Evolutionary conservation across 1,140 invertebrate genomes (phyloP).

Genomic region (Drosophila asahinai): DNA sequence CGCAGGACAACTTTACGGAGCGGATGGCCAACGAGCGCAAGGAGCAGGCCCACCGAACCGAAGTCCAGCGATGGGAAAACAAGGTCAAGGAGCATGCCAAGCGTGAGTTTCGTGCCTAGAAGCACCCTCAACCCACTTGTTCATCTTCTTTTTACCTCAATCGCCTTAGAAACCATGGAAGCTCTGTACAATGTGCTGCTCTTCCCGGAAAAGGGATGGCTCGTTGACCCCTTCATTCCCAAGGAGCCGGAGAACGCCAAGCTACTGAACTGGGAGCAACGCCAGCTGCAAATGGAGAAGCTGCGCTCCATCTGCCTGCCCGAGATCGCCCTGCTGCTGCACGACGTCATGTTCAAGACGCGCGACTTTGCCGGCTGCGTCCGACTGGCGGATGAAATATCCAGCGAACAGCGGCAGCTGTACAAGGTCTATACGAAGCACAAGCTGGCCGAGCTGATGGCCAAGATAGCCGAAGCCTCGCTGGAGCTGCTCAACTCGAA

Average conservation of each 20-base stretch:
- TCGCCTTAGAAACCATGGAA: conserved; percentile 89
- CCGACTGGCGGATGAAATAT: conserved; percentile 92
- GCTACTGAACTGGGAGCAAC: conserved; percentile 70
- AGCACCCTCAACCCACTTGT: too few relatives aligned
- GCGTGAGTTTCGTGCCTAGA: conserved; percentile 81
- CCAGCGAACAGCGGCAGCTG: conserved; percentile 91
- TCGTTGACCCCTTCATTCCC: conserved; percentile 89
- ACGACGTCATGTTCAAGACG: conserved; percentile 91
- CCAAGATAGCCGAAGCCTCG: conserved; percentile 92
- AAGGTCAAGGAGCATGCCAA: conserved; percentile 88
- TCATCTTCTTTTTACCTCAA: not conserved
- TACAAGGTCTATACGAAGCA: conserved; percentile 93
- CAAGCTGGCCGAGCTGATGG: conserved; percentile 90
- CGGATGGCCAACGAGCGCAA: conserved; percentile 95
- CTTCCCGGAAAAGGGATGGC: conserved; percentile 96
- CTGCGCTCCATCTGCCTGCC: conserved; percentile 94
- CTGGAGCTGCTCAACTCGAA: conserved; percentile 90
- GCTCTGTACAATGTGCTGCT: conserved; percentile 94
- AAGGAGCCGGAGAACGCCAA: conserved; percentile 64
- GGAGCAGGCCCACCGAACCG: conserved; percentile 90
- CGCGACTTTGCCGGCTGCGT: conserved; percentile 92
- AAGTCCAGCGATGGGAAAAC: conserved; percentile 92
- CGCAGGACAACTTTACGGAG: conserved; percentile 90
- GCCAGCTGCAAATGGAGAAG: conserved; percentile 89
- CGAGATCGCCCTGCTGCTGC: conserved; percentile 91